Conservation (phyloP, 2,113 vertebrate species). For the Dasyornis broadbenti region DNA sequence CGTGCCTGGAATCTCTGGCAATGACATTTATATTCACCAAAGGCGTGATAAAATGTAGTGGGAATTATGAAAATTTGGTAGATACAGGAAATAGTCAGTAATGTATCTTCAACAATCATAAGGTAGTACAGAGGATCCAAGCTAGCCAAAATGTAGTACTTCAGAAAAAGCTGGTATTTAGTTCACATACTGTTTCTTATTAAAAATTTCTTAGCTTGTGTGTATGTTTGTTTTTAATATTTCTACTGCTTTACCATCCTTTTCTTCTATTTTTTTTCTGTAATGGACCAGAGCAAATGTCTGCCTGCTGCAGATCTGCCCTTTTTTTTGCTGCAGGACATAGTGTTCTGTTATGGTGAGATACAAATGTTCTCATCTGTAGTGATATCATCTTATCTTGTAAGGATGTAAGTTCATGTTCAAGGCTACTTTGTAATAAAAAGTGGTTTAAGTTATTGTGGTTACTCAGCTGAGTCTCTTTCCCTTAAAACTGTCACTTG, state of each 20-base stretch:
- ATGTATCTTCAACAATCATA: not conserved
- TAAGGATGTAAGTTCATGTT: not conserved
- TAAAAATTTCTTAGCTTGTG: not conserved
- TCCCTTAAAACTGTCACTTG: not conserved
- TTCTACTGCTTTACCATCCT: not conserved
- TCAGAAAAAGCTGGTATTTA: not conserved
- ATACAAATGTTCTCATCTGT: not conserved
- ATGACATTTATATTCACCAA: not conserved
- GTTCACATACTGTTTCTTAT: fast-evolving
- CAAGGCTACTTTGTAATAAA: not conserved
- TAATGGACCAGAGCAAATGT: not conserved
- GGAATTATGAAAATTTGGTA: not conserved
- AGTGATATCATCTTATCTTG: not conserved
- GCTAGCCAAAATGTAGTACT: not conserved
- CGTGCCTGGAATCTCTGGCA: not conserved
- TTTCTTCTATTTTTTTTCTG: not conserved
- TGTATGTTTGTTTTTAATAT: not conserved
- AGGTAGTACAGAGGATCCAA: not conserved
- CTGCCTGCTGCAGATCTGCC: not conserved
- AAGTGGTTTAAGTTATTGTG: not conserved
- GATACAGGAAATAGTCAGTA: not conserved
- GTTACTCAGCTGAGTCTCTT: not conserved
- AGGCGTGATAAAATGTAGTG: not conserved
- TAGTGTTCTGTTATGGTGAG: not conserved
- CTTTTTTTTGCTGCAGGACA: not conserved